Evolutionary conservation across 2,797 vertebrate genomes (phyloP).

Genomic region (Bovichtus diacanthus): DNA sequence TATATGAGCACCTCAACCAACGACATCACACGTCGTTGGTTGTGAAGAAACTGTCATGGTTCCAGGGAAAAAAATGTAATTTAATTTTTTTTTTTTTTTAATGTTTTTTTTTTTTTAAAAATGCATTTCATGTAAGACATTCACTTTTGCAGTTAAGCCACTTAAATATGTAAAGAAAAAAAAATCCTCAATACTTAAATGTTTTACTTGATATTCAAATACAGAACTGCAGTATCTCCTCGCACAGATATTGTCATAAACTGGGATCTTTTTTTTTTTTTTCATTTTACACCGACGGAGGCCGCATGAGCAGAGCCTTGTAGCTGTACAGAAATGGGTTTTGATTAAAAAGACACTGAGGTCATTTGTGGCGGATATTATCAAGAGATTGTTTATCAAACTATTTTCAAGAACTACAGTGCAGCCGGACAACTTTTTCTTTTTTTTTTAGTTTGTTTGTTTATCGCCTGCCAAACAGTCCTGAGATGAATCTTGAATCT

Average conservation of each 20-base stretch:
- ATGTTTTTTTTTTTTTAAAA: too few relatives aligned
- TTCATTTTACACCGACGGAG: slow-evolving; percentile 54
- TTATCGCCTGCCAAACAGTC: slow-evolving; percentile 38
- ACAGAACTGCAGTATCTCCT: slow-evolving; percentile 54
- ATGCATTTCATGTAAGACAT: too few relatives aligned
- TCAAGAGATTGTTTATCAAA: slow-evolving; percentile 57
- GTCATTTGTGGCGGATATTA: slow-evolving; percentile 64
- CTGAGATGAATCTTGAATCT: slow-evolving; percentile 47
- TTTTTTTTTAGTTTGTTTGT: too few relatives aligned
- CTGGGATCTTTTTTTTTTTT: slow-evolving; percentile 45
- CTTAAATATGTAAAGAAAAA: slow-evolving; percentile 61
- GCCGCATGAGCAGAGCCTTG: slow-evolving; percentile 74
- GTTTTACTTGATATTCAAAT: slow-evolving; percentile 67
- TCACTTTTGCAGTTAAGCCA: slow-evolving; percentile 73
- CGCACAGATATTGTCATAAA: slow-evolving; percentile 51
- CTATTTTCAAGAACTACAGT: slow-evolving; percentile 36
- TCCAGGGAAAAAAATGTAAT: slow-evolving; percentile 46
- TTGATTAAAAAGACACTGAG: slow-evolving; percentile 40
- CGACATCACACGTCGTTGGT: slow-evolving; percentile 56
- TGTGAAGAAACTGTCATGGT: slow-evolving; percentile 55
- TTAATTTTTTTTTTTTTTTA: slow-evolving; percentile 36
- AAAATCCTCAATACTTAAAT: slow-evolving; percentile 48
- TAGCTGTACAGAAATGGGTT: slow-evolving; percentile 69
- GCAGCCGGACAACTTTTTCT: slow-evolving; percentile 14
- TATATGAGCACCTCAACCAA: slow-evolving; percentile 69